A percentile compares a stretch with the other conserved stretches of the same genome.
These are phyloP conservation scores for Panulirus ornatus DNA, from an alignment of 1,140 invertebrate species.

Conservation along the genomic window DNA sequence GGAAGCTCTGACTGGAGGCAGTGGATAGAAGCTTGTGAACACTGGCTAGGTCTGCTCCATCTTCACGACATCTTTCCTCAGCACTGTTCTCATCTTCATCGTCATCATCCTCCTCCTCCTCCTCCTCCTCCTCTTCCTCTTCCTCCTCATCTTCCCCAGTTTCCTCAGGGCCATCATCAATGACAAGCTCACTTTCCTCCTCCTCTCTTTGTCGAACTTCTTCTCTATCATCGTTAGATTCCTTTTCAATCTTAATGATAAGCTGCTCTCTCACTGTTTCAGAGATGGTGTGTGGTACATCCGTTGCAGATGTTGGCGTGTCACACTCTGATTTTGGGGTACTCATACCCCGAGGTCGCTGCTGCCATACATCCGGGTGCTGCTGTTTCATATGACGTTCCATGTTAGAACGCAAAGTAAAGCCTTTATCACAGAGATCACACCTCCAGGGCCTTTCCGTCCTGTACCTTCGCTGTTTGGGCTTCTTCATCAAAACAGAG, in stretches of 20 bases:
- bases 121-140: constrained; percentile 53
- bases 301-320: neutral
- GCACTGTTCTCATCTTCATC: constrained; percentile 65
- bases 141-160: constrained; percentile 75
- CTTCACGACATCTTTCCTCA: constrained; percentile 63
- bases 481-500: constrained; percentile 91
- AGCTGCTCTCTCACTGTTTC: constrained; percentile 49
- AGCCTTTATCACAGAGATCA: constrained; percentile 91
- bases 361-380: constrained; percentile 89
- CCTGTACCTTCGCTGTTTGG: constrained; percentile 92
- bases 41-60: constrained; percentile 76
- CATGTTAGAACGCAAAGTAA: constrained; percentile 94
- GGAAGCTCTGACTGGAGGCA: constrained; percentile 84
- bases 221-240: constrained; percentile 59
- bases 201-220: constrained; percentile 71
- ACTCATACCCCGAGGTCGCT: constrained; percentile 78
- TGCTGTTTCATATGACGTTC: constrained; percentile 95
- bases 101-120: constrained; percentile 49
- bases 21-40: constrained; percentile 88
- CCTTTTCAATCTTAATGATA: constrained; percentile 66
- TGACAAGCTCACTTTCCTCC: constrained; percentile 80
- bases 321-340: constrained; percentile 33
- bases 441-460: constrained; percentile 94
- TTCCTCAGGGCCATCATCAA: constrained; percentile 82
- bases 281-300: constrained; percentile 42